Evolutionary conservation across 2,797 vertebrate genomes (phyloP).

Genomic region (Danio tinwini): DNA sequence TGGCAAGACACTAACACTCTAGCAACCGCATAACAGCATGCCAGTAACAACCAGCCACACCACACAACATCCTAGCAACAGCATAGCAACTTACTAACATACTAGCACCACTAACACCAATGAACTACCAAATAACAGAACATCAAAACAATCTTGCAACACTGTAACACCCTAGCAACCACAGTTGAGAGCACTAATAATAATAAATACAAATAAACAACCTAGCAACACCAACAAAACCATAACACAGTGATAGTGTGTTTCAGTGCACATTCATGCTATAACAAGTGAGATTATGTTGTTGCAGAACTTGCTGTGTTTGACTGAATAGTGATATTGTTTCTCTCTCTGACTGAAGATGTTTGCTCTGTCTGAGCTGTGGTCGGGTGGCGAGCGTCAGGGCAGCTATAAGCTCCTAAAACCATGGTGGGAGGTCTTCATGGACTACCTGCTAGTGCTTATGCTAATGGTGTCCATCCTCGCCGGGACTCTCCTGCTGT

Average conservation of each 20-base stretch:
- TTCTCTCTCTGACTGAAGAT: constrained; percentile 62
- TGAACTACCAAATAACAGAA: not conserved
- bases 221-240: not conserved
- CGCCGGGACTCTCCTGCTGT: constrained; percentile 81
- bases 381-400: constrained; percentile 74
- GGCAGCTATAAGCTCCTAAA: constrained; percentile 79
- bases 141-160: not conserved
- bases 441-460: constrained; percentile 83
- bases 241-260: not conserved
- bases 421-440: constrained; percentile 89
- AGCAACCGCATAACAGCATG: no score
- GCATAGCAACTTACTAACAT: not conserved
- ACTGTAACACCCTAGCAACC: not conserved
- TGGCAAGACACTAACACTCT: no score
- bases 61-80: not conserved
- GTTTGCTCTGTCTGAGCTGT: constrained; percentile 83
- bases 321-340: not conserved
- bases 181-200: no score
- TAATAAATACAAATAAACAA: not conserved
- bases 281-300: no score
- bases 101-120: no score
- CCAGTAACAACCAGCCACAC: no score
- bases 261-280: no score
- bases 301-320: not conserved
- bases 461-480: constrained; percentile 84